phyloP scores from a whole-genome alignment of 2,888 invertebrate species.

The Cheilosia variabilis region DNA sequence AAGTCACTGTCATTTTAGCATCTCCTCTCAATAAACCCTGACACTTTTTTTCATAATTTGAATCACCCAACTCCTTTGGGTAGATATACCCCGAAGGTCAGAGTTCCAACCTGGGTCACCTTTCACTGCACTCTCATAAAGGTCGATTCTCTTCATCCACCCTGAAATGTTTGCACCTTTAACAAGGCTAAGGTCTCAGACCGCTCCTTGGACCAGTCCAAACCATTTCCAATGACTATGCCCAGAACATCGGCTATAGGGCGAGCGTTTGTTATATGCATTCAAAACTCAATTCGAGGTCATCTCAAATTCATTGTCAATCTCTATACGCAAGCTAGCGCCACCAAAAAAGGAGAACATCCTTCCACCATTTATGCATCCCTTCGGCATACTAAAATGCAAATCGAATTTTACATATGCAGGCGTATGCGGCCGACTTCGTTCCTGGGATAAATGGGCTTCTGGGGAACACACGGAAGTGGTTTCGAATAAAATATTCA shows the following conservation, averaged over 20 bases:
- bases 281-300: conserved; percentile 57
- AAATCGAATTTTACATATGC: conserved; percentile 72
- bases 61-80: too few species aligned
- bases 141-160: conserved; percentile 52
- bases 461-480: conserved; percentile 53
- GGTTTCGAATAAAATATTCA: conserved; percentile 71
- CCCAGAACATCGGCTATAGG: conserved; percentile 9
- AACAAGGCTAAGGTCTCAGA: conserved; percentile 21
- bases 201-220: conserved; percentile 24
- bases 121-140: conserved; percentile 7
- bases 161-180: conserved; percentile 38
- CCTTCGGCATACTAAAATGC: conserved; percentile 69
- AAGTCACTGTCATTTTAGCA: too few species aligned
- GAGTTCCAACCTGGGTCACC: not conserved
- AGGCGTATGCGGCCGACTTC: conserved; percentile 21
- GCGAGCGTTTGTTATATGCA: conserved; percentile 9
- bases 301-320: conserved; percentile 74
- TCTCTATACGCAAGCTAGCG: conserved; percentile 23
- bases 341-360: conserved; percentile 29
- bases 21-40: too few species aligned
- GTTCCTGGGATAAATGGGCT: conserved; percentile 33
- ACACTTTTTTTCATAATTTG: too few species aligned
- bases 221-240: conserved; percentile 32
- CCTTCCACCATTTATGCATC: conserved; percentile 61
- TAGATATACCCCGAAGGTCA: not conserved